Conservation (phyloP, 2,888 invertebrate genomes). For the Nemapogon koenigi region DNA sequence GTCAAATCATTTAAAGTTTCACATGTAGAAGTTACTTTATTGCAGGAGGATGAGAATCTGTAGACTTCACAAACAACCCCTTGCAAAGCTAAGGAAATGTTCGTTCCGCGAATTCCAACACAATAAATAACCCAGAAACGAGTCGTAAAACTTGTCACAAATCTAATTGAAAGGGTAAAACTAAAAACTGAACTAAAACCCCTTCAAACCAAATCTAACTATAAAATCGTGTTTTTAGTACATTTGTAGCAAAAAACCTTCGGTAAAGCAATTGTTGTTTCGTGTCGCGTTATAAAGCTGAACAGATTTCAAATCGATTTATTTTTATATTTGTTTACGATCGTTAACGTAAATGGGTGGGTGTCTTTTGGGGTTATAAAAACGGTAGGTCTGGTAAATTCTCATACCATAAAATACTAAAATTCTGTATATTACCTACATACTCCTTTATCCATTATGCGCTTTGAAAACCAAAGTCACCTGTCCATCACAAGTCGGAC, state of each 20-base stretch:
- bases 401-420: no score
- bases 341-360: conserved; percentile 29
- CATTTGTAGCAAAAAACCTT: conserved; percentile 26
- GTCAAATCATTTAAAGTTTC: no score
- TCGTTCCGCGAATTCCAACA: conserved; percentile 47
- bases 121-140: conserved; percentile 33
- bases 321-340: conserved; percentile 29
- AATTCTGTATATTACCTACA: no score
- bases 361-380: conserved; percentile 27
- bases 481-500: background rate
- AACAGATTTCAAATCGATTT: conserved; percentile 32
- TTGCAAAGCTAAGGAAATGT: conserved; percentile 35
- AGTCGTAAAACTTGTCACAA: conserved; percentile 8
- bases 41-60: no score
- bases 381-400: conserved; percentile 42
- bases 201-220: conserved; percentile 28
- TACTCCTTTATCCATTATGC: no score
- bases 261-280: conserved; percentile 28
- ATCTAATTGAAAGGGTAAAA: conserved; percentile 28
- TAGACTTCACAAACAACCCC: no score
- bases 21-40: no score
- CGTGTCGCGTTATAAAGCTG: conserved; percentile 23
- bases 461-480: conserved; percentile 2
- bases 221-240: conserved; percentile 26
- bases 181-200: conserved; percentile 30